phyloP scores from a whole-genome alignment of 2,113 vertebrate genomes.

The Octodon degus region DNA sequence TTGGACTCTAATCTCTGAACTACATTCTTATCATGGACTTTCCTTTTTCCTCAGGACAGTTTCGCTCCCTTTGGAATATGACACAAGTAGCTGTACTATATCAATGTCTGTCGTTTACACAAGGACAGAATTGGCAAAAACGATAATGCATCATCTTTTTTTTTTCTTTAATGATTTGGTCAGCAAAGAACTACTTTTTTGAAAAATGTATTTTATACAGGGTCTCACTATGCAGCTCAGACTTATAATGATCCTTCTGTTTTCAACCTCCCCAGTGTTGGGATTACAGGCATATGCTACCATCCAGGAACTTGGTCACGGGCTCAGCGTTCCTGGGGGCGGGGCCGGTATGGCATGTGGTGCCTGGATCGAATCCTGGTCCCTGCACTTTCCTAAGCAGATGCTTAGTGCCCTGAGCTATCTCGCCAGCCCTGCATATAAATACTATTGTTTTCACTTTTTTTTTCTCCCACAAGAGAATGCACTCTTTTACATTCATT shows the following conservation, averaged over 20 bases:
- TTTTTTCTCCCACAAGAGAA: neutral
- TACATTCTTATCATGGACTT: neutral
- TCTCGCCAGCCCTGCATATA: too few species aligned
- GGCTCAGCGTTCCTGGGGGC: too few species aligned
- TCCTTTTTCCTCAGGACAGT: neutral
- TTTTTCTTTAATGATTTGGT: slow-evolving; percentile 20
- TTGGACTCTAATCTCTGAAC: neutral
- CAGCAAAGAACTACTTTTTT: neutral
- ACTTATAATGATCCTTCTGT: too few species aligned
- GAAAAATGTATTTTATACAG: too few species aligned
- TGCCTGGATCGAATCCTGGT: too few species aligned
- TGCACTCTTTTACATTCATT: slow-evolving; percentile 26
- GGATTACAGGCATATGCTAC: too few species aligned
- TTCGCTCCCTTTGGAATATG: neutral
- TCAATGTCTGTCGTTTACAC: slow-evolving; percentile 5
- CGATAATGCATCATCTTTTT: neutral
- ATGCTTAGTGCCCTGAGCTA: too few species aligned
- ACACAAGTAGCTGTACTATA: neutral
- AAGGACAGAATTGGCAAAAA: slow-evolving; percentile 13
- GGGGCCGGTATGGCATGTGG: too few species aligned
- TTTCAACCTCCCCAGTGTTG: too few species aligned
- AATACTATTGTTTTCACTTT: neutral
- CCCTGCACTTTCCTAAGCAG: too few species aligned
- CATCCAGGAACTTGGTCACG: too few species aligned
- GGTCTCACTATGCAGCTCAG: too few species aligned